phyloP scores from a whole-genome alignment of 2,797 vertebrate species.

The Xerus rutilus region DNA sequence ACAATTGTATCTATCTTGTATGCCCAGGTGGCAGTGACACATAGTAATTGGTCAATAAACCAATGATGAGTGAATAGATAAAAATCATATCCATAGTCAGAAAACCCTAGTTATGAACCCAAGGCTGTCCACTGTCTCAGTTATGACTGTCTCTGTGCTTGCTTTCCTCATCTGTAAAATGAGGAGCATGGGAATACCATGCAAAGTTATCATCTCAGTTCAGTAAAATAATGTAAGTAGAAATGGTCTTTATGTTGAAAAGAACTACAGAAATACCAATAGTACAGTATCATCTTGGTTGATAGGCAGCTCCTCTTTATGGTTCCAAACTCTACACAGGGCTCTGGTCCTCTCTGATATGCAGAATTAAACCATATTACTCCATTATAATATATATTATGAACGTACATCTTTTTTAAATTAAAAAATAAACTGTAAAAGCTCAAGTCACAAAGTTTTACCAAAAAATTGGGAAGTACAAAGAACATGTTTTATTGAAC shows the following conservation, averaged over 20 bases:
- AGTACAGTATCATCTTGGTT: too few species aligned
- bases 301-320: not conserved
- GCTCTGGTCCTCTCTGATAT: not conserved
- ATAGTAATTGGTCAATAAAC: not conserved
- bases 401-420: not conserved
- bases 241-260: not conserved
- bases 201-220: not conserved
- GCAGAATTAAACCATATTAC: not conserved
- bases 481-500: not conserved
- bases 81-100: not conserved
- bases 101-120: not conserved
- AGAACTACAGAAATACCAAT: not conserved
- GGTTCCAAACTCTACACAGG: not conserved
- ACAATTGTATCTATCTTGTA: not conserved
- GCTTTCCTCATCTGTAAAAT: not conserved
- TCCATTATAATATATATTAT: not conserved
- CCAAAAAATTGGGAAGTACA: not conserved
- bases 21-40: not conserved
- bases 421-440: not conserved
- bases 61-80: not conserved
- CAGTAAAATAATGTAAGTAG: not conserved
- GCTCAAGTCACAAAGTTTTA: not conserved
- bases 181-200: not conserved
- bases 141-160: not conserved
- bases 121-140: not conserved